Conservation (phyloP, 2,797 vertebrate species). For the Leptodactylus fallax region DNA sequence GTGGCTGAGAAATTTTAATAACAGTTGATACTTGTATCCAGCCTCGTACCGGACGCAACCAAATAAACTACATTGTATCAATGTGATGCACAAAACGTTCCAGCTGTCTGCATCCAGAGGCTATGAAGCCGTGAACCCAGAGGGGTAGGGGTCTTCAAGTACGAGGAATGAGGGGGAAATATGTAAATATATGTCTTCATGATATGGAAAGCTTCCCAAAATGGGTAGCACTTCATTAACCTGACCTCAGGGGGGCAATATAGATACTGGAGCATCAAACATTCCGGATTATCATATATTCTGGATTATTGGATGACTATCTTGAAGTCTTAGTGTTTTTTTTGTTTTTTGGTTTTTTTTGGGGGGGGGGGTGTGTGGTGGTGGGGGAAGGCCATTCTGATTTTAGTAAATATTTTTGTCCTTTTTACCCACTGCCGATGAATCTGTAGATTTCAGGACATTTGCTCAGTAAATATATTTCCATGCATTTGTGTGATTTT, state of each 20-base stretch:
- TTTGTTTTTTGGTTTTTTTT: too few species aligned
- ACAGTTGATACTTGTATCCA: neutral
- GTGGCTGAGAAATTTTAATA: conserved; percentile 8
- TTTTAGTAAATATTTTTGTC: neutral
- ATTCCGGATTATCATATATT: too few species aligned
- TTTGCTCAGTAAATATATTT: neutral
- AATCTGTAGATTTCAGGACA: neutral
- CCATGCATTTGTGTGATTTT: neutral
- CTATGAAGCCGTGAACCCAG: too few species aligned
- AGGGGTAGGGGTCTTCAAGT: too few species aligned
- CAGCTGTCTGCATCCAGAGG: too few species aligned
- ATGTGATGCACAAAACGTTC: neutral
- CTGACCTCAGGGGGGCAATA: neutral
- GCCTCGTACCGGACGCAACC: neutral
- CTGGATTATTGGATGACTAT: too few species aligned
- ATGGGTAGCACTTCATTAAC: too few species aligned
- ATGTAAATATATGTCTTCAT: too few species aligned
- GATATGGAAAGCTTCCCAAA: too few species aligned
- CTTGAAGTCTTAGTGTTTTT: too few species aligned
- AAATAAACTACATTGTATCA: neutral
- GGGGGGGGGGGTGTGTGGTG: too few species aligned
- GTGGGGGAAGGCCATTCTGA: neutral
- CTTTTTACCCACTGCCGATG: neutral
- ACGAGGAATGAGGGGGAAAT: neutral
- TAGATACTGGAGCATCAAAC: neutral